phyloP scores from a whole-genome alignment of 2,113 vertebrate genomes.

The Sula dactylatra region DNA sequence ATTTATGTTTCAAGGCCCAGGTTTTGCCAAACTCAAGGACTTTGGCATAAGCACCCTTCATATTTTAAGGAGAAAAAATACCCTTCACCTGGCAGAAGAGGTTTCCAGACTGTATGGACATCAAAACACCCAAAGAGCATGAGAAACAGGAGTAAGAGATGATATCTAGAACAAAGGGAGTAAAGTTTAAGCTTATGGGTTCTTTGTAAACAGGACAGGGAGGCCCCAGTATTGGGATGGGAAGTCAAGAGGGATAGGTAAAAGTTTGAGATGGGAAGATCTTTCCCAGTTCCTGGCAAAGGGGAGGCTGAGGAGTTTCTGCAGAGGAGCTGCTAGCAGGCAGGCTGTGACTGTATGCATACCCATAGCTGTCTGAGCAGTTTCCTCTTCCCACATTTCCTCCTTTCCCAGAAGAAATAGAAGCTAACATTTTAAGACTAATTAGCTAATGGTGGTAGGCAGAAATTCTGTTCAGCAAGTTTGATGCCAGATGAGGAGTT shows the following conservation, averaged over 20 bases:
- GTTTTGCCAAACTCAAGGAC: background rate
- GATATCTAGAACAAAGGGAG: background rate
- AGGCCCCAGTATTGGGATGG: background rate
- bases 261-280: background rate
- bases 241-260: background rate
- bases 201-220: background rate
- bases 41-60: background rate
- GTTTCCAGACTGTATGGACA: background rate
- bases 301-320: background rate
- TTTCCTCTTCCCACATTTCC: background rate
- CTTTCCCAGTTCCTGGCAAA: fast-evolving
- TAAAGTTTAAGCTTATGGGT: background rate
- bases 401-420: background rate
- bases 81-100: background rate
- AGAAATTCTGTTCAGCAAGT: background rate
- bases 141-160: background rate
- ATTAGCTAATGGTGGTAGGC: background rate
- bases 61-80: background rate
- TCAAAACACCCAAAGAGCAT: background rate
- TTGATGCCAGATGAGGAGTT: background rate
- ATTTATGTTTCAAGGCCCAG: background rate
- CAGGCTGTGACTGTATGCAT: background rate
- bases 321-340: background rate
- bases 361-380: background rate
- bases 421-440: background rate